phyloP scores from a whole-genome alignment of 1,140 invertebrate species.

The Diabrotica undecimpunctata region DNA sequence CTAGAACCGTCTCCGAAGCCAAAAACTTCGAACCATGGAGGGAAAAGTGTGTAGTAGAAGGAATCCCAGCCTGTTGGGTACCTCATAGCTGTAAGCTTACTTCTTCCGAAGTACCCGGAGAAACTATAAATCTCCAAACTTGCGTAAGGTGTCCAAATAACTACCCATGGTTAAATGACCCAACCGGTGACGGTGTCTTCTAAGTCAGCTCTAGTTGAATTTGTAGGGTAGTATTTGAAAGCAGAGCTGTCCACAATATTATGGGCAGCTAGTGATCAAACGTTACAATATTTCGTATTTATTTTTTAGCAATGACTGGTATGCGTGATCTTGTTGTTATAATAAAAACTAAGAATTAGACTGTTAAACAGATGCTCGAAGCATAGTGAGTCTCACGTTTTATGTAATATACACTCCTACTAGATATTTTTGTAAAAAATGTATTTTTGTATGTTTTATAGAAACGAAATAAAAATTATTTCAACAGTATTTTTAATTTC shows the following conservation, averaged over 20 bases:
- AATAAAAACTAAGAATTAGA: constrained; percentile 38
- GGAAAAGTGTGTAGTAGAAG: constrained; percentile 84
- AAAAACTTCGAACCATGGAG: constrained; percentile 93
- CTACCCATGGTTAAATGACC: constrained; percentile 92
- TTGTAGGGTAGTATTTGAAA: constrained; percentile 28
- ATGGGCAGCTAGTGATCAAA: constrained; percentile 38
- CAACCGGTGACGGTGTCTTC: constrained; percentile 80
- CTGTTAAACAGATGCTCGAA: constrained; percentile 31
- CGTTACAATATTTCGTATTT: constrained; percentile 39
- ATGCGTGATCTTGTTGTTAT: constrained; percentile 40
- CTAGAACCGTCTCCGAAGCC: constrained; percentile 74
- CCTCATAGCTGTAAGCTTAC: constrained; percentile 87
- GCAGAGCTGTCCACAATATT: constrained; percentile 23
- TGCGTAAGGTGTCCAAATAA: constrained; percentile 90
- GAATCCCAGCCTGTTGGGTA: constrained; percentile 76
- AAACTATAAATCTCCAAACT: constrained; percentile 89
- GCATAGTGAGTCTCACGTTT: constrained; percentile 29
- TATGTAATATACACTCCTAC: constrained; percentile 34
- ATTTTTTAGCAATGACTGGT: constrained; percentile 39
- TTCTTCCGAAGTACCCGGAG: constrained; percentile 87
- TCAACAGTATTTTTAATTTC: neutral
- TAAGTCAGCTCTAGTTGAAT: constrained; percentile 30
- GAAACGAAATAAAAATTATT: constrained; percentile 6
- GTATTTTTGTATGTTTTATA: constrained; percentile 15
- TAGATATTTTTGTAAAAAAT: constrained; percentile 31